Conservation (phyloP, 2,797 vertebrate species). For the Sebastes kiyomatsui region DNA sequence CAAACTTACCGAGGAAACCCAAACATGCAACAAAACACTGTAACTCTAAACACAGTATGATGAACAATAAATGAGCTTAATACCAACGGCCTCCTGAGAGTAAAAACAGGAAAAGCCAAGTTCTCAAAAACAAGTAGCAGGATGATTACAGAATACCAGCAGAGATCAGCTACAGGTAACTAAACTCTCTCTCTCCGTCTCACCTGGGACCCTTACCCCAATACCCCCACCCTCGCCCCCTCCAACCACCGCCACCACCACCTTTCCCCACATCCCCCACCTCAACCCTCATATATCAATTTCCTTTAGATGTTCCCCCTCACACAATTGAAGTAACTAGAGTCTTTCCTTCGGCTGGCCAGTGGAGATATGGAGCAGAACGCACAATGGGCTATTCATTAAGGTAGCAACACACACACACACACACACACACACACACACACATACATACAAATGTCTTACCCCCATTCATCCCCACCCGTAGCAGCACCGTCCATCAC, state of each 20-base stretch:
- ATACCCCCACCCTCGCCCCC: not conserved
- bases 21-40: not conserved
- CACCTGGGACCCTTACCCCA: conserved; percentile 45
- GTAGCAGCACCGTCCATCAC: not conserved
- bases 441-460: conserved; percentile 5
- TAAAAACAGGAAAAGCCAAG: conserved; percentile 9
- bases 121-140: conserved; percentile 18
- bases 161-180: conserved; percentile 59
- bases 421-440: conserved; percentile 21
- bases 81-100: not conserved
- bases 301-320: conserved; percentile 81
- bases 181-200: conserved; percentile 42
- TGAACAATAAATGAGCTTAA: not conserved
- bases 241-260: not conserved
- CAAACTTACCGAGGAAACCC: not conserved
- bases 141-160: conserved; percentile 42
- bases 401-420: conserved; percentile 36
- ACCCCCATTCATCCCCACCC: conserved; percentile 1
- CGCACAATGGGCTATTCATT: conserved; percentile 83
- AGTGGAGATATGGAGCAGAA: conserved; percentile 74
- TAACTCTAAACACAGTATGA: not conserved
- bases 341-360: conserved; percentile 76
- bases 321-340: conserved; percentile 83
- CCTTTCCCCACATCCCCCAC: conserved; percentile 4
- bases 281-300: conserved; percentile 73